A percentile compares a stretch with the other conserved stretches of the same genome.
phyloP scores from a whole-genome alignment of 2,797 vertebrate species.

The Sebastes trivittatus region DNA sequence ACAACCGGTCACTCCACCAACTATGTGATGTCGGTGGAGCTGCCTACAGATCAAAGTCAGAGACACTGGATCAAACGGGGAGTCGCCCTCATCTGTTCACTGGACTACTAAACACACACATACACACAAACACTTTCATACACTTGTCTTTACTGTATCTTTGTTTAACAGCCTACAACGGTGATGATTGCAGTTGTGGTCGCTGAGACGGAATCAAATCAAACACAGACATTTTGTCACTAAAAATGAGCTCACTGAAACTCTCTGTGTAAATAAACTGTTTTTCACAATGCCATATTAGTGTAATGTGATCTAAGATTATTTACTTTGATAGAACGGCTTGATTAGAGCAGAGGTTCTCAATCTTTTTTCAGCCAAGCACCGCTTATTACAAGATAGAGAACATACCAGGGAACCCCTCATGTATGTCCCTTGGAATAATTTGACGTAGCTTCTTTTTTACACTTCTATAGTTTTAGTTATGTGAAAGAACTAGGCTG shows the following conservation, averaged over 20 bases:
- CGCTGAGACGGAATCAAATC: not conserved
- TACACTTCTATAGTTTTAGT: too few species aligned
- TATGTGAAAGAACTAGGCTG: too few species aligned
- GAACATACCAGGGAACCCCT: too few species aligned
- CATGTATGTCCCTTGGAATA: too few species aligned
- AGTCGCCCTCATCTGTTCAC: constrained; percentile 90
- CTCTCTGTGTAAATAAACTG: constrained; percentile 13
- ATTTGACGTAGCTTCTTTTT: too few species aligned
- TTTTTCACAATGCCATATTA: not conserved
- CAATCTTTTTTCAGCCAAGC: too few species aligned
- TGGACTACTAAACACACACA: constrained; percentile 85
- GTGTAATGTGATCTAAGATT: not conserved
- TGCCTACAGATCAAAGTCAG: constrained; percentile 82
- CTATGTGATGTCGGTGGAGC: constrained; percentile 90
- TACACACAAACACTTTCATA: not conserved
- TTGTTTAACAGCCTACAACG: not conserved
- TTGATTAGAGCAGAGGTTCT: not conserved
- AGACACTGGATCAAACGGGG: constrained; percentile 92
- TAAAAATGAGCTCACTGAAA: not conserved
- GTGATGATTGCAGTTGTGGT: not conserved
- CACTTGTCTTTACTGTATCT: not conserved
- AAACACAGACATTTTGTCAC: not conserved
- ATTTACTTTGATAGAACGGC: not conserved
- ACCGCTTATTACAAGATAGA: too few species aligned
- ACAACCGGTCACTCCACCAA: constrained; percentile 93